A percentile compares a stretch with the other conserved stretches of the same genome.
phyloP scores from a whole-genome alignment of 2,113 vertebrate species.

The Ctenodactylus gundi region DNA sequence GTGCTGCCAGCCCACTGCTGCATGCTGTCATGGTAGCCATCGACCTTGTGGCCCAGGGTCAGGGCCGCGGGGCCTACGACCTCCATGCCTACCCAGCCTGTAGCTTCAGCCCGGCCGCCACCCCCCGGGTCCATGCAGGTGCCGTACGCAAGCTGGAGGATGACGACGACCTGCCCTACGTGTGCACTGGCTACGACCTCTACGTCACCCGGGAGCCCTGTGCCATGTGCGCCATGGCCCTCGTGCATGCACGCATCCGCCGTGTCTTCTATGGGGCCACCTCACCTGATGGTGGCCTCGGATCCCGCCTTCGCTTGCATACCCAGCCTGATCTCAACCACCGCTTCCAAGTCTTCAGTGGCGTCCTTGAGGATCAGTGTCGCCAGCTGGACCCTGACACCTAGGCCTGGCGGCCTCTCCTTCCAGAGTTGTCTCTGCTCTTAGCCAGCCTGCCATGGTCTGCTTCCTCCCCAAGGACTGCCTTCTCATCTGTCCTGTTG shows the following conservation, averaged over 20 bases:
- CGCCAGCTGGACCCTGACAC: slow-evolving; percentile 67
- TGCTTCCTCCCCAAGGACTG: too few relatives aligned
- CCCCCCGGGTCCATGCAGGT: not conserved
- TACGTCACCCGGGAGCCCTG: slow-evolving; percentile 92
- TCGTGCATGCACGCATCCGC: slow-evolving; percentile 90
- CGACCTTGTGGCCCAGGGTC: slow-evolving; percentile 89
- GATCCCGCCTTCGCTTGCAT: slow-evolving; percentile 88
- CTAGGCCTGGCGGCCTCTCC: rapidly evolving
- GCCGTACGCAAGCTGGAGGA: not conserved
- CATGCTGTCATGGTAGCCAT: slow-evolving; percentile 92
- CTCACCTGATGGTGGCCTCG: slow-evolving; percentile 87
- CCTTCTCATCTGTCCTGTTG: rapidly evolving
- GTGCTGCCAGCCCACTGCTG: slow-evolving; percentile 80
- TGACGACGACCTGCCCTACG: slow-evolving; percentile 81
- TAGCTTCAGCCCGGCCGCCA: not conserved
- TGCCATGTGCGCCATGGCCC: slow-evolving; percentile 92
- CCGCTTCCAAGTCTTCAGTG: slow-evolving; percentile 89
- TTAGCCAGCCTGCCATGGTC: not conserved
- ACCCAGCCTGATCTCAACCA: slow-evolving; percentile 89
- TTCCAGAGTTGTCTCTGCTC: not conserved
- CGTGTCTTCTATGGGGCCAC: slow-evolving; percentile 89
- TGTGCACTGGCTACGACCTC: slow-evolving; percentile 92
- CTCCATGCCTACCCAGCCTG: slow-evolving; percentile 81
- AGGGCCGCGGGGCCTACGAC: slow-evolving; percentile 86
- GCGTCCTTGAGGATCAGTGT: slow-evolving; percentile 85